phyloP scores from a whole-genome alignment of 2,888 invertebrate species.

The Labia minor region DNA sequence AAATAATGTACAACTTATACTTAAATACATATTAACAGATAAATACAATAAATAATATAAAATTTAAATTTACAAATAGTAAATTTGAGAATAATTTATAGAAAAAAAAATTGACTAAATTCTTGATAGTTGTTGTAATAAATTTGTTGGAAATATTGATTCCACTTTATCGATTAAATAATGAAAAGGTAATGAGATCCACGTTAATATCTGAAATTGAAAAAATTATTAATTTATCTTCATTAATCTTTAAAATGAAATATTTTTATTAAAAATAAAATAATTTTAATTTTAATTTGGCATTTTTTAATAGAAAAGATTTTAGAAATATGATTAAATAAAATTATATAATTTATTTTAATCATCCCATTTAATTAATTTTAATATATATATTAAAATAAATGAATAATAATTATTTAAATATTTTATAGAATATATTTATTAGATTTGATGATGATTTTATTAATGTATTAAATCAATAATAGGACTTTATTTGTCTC shows the following conservation, averaged over 20 bases:
- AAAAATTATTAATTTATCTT: too few relatives aligned
- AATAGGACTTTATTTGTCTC: not conserved
- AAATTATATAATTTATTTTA: conserved; percentile 17
- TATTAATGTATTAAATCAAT: not conserved
- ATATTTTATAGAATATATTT: not conserved
- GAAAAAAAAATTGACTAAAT: conserved; percentile 43
- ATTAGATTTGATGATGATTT: not conserved
- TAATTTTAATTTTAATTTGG: too few relatives aligned
- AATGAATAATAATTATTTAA: not conserved
- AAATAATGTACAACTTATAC: too few relatives aligned
- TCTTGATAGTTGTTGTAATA: conserved; percentile 62
- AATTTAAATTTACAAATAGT: too few relatives aligned
- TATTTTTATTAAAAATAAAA: too few relatives aligned
- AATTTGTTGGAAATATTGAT: conserved; percentile 66
- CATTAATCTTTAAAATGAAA: too few relatives aligned
- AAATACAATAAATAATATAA: too few relatives aligned
- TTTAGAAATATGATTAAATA: too few relatives aligned
- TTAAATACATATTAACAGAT: too few relatives aligned
- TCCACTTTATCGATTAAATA: conserved; percentile 72
- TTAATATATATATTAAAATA: not conserved
- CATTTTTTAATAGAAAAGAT: too few relatives aligned
- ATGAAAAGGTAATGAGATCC: conserved; percentile 70
- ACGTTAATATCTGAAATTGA: conserved; percentile 50
- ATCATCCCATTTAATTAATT: not conserved
- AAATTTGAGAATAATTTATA: too few relatives aligned